Conservation (phyloP, 92 coral and sea anemone genomes). For the Epizoanthus ramosus region DNA sequence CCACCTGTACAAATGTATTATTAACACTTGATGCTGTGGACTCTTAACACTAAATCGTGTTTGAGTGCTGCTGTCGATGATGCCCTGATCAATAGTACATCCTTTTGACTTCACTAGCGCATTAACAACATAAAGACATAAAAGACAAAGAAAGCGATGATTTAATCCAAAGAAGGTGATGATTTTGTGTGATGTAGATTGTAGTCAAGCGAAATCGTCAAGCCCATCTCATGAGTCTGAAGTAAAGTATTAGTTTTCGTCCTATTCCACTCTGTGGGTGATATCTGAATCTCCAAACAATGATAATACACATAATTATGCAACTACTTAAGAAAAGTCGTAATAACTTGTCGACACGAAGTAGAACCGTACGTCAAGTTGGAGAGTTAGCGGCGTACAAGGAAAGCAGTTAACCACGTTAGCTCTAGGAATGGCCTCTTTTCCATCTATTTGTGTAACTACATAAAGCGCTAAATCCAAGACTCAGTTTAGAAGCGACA, state of each 20-base stretch:
- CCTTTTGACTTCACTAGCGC: slow-evolving; percentile 2
- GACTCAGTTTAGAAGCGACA: neutral
- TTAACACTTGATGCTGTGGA: slow-evolving; percentile 5
- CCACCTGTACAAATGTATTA: slow-evolving; percentile 19
- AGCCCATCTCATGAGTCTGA: neutral
- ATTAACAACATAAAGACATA: neutral
- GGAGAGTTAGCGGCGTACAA: neutral
- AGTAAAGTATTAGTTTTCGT: neutral
- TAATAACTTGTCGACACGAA: neutral
- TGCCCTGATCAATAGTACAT: neutral
- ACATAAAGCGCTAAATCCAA: neutral
- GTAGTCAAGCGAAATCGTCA: neutral
- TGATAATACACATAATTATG: neutral
- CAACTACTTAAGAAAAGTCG: neutral
- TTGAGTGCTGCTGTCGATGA: neutral
- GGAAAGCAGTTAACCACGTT: neutral
- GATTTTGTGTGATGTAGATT: neutral
- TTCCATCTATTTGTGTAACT: too few relatives aligned
- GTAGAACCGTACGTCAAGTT: neutral
- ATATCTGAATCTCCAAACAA: neutral
- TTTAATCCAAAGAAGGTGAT: too few relatives aligned
- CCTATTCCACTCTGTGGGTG: neutral
- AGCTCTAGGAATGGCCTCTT: too few relatives aligned
- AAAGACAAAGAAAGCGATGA: neutral
- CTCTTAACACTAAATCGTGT: neutral